Percentiles rank a stretch among this genome's conserved stretches.
Conservation (phyloP, 2,797 vertebrate genomes). For the Poliocrania exsul region DNA sequence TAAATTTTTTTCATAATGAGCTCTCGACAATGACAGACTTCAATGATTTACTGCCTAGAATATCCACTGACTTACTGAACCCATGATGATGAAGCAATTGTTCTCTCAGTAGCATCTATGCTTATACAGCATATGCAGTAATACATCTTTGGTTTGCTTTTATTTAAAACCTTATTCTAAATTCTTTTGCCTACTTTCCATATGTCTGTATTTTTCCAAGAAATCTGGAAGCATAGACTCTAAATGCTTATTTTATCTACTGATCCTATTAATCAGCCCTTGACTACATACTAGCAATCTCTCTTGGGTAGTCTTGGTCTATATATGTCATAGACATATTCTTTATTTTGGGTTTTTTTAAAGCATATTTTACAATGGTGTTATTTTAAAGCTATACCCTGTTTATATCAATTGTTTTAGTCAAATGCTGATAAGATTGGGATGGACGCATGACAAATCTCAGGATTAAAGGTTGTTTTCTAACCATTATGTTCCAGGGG, state of each 20-base stretch:
- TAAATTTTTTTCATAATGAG: slow-evolving; percentile 20
- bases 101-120: neutral
- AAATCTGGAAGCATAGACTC: slow-evolving; percentile 1
- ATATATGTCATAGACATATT: neutral
- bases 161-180: slow-evolving; percentile 24
- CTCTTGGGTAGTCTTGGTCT: neutral
- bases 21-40: neutral
- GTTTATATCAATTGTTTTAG: neutral
- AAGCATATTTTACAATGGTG: neutral
- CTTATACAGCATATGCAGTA: neutral
- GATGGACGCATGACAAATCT: neutral
- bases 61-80: slow-evolving; percentile 29
- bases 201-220: slow-evolving; percentile 7
- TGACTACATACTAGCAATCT: neutral
- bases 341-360: neutral
- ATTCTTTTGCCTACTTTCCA: slow-evolving; percentile 10
- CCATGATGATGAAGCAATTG: neutral
- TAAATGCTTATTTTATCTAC: neutral
- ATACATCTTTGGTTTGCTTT: neutral
- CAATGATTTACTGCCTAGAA: slow-evolving; percentile 10
- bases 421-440: neutral
- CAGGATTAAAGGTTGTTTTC: neutral
- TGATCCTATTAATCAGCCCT: neutral
- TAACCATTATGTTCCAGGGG: neutral
- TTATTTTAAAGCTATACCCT: neutral